A percentile compares a stretch with the other conserved stretches of the same genome.
phyloP scores from a whole-genome alignment of 2,888 invertebrate genomes.

The Synergus itoensis region DNA sequence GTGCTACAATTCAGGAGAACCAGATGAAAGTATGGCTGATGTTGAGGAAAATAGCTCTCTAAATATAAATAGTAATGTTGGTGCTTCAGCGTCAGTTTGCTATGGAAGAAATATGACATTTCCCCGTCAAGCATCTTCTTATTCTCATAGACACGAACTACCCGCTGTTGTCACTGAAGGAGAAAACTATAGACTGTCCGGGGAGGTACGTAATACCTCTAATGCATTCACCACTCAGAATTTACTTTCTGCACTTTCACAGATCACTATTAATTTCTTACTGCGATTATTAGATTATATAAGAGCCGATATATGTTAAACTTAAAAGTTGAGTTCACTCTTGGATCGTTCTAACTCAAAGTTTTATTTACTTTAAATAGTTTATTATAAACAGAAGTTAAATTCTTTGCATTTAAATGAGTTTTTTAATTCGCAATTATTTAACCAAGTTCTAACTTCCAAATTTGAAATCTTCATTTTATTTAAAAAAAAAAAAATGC shows the following conservation, averaged over 20 bases:
- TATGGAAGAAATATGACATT: slow-evolving; percentile 84
- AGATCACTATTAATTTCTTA: slow-evolving; percentile 21
- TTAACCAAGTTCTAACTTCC: no score
- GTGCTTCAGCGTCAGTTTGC: slow-evolving; percentile 77
- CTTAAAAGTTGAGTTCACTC: background rate
- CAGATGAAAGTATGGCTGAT: slow-evolving; percentile 73
- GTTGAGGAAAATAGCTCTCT: slow-evolving; percentile 71
- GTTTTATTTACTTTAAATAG: no score
- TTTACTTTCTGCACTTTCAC: slow-evolving; percentile 25
- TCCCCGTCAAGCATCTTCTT: slow-evolving; percentile 79
- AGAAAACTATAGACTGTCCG: slow-evolving; percentile 78
- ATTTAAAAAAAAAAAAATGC: no score
- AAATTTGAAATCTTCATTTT: no score
- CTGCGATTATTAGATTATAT: slow-evolving; percentile 10
- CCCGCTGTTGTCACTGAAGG: slow-evolving; percentile 84
- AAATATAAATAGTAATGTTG: slow-evolving; percentile 65
- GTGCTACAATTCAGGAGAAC: slow-evolving; percentile 76
- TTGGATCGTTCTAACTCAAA: background rate
- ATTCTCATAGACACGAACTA: slow-evolving; percentile 81
- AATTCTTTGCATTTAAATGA: no score
- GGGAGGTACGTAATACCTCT: slow-evolving; percentile 67
- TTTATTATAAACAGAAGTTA: no score
- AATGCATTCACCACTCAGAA: slow-evolving; percentile 3
- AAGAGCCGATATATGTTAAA: background rate
- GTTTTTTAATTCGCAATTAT: no score